Evolutionary conservation across 2,797 vertebrate genomes (phyloP).

Genomic region (Pampus argenteus): DNA sequence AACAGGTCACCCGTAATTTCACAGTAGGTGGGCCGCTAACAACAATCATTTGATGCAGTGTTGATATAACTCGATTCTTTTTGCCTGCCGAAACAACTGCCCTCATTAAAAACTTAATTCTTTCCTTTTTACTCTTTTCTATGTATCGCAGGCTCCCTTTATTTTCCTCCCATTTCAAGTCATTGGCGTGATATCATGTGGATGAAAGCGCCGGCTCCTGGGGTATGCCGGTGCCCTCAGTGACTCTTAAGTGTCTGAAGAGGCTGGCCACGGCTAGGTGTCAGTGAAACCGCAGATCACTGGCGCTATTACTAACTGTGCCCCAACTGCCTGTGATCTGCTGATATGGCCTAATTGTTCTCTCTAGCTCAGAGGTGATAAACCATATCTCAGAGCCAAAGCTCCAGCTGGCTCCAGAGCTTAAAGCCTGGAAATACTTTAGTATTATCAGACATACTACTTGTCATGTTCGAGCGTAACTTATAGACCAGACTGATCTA

Average conservation of each 20-base stretch:
- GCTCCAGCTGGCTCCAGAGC: constrained; percentile 5
- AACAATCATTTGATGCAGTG: constrained; percentile 72
- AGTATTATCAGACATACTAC: background rate
- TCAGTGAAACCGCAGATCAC: constrained; percentile 81
- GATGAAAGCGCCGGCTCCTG: constrained; percentile 61
- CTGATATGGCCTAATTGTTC: constrained; percentile 83
- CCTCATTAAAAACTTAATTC: constrained; percentile 77
- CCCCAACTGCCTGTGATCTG: constrained; percentile 71
- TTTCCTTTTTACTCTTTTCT: constrained; percentile 44
- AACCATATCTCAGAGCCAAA: constrained; percentile 30
- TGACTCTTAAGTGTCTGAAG: constrained; percentile 77
- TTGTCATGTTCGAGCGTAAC: background rate
- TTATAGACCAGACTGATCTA: background rate
- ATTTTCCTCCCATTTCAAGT: constrained; percentile 39
- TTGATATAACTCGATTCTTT: constrained; percentile 74
- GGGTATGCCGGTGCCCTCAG: constrained; percentile 61
- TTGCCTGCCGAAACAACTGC: constrained; percentile 74
- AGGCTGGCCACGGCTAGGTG: constrained; percentile 69
- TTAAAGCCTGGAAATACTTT: constrained; percentile 12
- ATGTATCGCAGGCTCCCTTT: constrained; percentile 39
- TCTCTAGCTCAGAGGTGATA: constrained; percentile 77
- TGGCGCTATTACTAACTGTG: constrained; percentile 70
- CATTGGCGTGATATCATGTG: constrained; percentile 47
- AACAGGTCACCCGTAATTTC: constrained; percentile 77
- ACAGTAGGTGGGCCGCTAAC: constrained; percentile 79